Evolutionary conservation across 2,888 invertebrate species (phyloP), one percentile per base, ranked within the genome.

Genomic region (Acleris emargana): DNA sequence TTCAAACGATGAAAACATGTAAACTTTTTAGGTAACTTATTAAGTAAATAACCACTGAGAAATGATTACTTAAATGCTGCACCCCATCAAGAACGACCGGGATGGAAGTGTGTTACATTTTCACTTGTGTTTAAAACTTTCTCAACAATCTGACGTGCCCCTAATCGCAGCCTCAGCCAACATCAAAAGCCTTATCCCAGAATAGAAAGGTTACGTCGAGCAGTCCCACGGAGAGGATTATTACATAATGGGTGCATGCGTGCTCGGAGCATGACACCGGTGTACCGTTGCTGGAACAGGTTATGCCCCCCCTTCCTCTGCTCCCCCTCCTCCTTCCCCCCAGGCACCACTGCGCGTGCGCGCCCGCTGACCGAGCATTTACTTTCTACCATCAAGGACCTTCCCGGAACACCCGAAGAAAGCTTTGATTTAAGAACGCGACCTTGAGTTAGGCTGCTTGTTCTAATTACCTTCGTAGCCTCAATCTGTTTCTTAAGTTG

Each of bases 361-460:
- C 38, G 38, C 38, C 76, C 79, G 74, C 77, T 79, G 80, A 82
- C 82, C 79, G 79, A 80, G 81, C 87, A 87, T 89, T 92, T 92
- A 92, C 91, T 92, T 91, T 92, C 91, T 91, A 90, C 83, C 82
- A 87, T 84, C 88, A 88, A 90, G 91, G 90, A 90, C 86, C 82
- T 85, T 87, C 80, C 85, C 79, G 81, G 79, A 78, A 74, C 75
- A 58, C 68, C 63, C 74, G 74, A 74, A 72, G 73, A 68, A 64
- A 68, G 59, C 60, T 53, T 67, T 64, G 59, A 52, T 60, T 63
- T 57, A 47, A 57, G 54, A 20, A 52, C 58, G 50, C 49, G 64
- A 55, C 64, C 64, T 64, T 64, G 63, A 55, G 54, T 64, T 60
- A 64, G 66, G 47, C 57, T 20, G 52, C 32, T 53, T 42, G 53